phyloP scores from a whole-genome alignment of 1,140 invertebrate species.

The Drosophila virilis region DNA sequence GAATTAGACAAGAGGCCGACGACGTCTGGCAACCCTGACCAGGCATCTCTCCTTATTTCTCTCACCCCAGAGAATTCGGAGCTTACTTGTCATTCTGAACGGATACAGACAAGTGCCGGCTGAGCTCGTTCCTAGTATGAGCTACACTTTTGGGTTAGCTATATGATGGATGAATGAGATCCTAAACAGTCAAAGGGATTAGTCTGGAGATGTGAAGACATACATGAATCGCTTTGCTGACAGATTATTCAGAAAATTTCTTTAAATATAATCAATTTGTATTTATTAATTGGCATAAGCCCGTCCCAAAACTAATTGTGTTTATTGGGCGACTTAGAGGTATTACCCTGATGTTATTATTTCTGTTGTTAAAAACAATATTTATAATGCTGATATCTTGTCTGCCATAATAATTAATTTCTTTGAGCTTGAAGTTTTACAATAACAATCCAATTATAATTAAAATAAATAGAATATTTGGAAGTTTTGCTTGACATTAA shows the following conservation, averaged over 20 bases:
- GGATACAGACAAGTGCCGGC: conserved; percentile 21
- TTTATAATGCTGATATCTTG: too few relatives aligned
- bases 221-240: conserved; percentile 24
- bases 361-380: too few relatives aligned
- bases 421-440: too few relatives aligned
- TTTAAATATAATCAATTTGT: conserved; percentile 14
- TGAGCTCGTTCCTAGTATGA: conserved; percentile 31
- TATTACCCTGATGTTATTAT: too few relatives aligned
- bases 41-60: background rate
- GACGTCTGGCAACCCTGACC: background rate
- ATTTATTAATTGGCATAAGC: conserved; percentile 1
- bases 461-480: too few relatives aligned
- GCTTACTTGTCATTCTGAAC: conserved; percentile 43
- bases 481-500: too few relatives aligned
- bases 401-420: too few relatives aligned
- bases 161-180: conserved; percentile 16
- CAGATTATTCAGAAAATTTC: background rate
- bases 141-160: conserved; percentile 11
- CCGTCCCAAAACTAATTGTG: background rate
- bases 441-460: too few relatives aligned
- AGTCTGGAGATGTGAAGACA: conserved; percentile 12
- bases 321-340: background rate
- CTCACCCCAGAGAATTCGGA: background rate
- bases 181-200: conserved; percentile 10
- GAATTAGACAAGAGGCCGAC: conserved; percentile 70